Base-by-base conservation (phyloP, 1,140 invertebrate genomes). In the Cydia amplana region DNA sequence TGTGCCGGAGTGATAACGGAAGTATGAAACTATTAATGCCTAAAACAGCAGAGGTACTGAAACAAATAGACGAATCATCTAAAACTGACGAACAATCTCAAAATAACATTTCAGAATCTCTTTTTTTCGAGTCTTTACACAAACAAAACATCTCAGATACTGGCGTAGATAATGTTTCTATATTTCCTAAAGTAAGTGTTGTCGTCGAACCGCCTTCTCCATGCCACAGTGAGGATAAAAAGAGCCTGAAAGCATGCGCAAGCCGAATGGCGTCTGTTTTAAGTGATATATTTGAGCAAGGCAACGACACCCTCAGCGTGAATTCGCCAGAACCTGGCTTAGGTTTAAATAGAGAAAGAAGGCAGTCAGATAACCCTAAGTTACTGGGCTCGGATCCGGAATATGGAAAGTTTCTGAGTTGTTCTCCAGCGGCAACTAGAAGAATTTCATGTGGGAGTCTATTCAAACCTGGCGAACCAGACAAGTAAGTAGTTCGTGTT, bases 361-460 rank as follows among this genome's bases (percentile, higher is more conserved):
- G 94, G 2, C 93, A 93, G 78, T 94, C 94, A 4, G 93, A 94
- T 76, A 95, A 94, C 85, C 95, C 94, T 23, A 95, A 95, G 79
- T 88, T 94, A 14, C 83, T 95, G 40, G 93, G 93, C 32, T 94
- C 95, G 72, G 94, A 95, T 83, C 93, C 93, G 12, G 94, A 95
- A 80, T 94, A 95, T 78, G 90, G 93, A 10, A 92, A 93, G 46
- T 95, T 95, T 80, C 85, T 95, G 14, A 95, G 93, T 77, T 94
- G 94, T 79, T 96, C 96, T 9, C 95, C 96, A 7, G 95, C 96
- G 72, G 96, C 96, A 18, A 96, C 96, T 43, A 93, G 96, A 81
- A 93, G 96, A 74, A 97, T 97, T 85, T 96, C 96, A 70, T 96
- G 96, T 78, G 96, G 96, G 72, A 96, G 96, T 88, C 94, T 97